Percentiles rank a stretch among this genome's conserved stretches.
phyloP scores from a whole-genome alignment of 1,140 invertebrate genomes.

The Drosophila watanabei region DNA sequence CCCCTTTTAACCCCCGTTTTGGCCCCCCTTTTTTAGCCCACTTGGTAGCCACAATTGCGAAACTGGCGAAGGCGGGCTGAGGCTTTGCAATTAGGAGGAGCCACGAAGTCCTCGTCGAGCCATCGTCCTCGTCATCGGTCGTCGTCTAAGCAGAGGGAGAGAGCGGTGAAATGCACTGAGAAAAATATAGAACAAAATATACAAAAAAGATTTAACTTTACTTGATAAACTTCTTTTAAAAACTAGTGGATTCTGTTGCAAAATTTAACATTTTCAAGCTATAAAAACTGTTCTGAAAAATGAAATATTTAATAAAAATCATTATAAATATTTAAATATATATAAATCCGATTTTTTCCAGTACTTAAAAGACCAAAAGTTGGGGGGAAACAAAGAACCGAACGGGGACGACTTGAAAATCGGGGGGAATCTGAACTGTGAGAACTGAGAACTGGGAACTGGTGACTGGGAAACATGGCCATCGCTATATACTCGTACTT shows the following conservation, averaged over 20 bases:
- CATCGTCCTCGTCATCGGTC: conserved; percentile 49
- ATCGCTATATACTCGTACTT: conserved; percentile 74
- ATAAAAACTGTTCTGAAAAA: not conserved
- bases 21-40: conserved; percentile 1
- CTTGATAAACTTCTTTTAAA: not conserved
- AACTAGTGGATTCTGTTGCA: not conserved
- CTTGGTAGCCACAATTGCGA: conserved; percentile 66
- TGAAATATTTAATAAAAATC: not conserved
- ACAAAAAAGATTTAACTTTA: too few species aligned
- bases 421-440: conserved; percentile 16
- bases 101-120: conserved; percentile 62
- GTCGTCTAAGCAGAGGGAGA: conserved; percentile 45
- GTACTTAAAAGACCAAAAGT: not conserved
- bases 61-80: conserved; percentile 48
- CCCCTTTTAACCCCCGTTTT: not conserved
- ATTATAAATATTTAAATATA: not conserved
- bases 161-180: not conserved
- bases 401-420: conserved; percentile 23
- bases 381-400: conserved; percentile 16
- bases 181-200: not conserved
- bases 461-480: conserved; percentile 38
- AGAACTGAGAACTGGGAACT: conserved; percentile 10
- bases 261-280: not conserved
- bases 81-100: conserved; percentile 82
- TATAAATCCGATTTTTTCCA: not conserved